Evolutionary conservation across 2,113 vertebrate genomes (phyloP), one percentile per base, ranked within the genome.

Genomic region (Carassius carassius): DNA sequence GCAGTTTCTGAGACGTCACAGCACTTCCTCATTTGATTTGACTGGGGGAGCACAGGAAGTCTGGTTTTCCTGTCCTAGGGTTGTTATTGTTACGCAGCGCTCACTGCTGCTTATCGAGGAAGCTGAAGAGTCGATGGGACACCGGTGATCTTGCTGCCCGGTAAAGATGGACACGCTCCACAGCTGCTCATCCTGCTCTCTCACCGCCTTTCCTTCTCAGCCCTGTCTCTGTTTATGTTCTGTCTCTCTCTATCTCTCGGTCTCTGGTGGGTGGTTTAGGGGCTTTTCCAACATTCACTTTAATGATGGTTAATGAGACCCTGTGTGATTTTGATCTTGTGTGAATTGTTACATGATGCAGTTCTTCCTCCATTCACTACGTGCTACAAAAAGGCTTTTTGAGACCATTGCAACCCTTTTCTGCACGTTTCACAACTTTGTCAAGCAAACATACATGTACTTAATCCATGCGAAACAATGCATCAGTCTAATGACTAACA

Each of bases 11-110:
- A 19, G 70, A 82, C 62, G 67, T 37, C 72, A 79, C 29, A 11
- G 2, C 51, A 83, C 85, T 89, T 90, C 86, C 87, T 87, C 44
- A 54, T 67, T 47, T 47, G 78, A 49, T 86, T 35, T 54, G 9
- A 49, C 75, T 83, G 67, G 74, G 35, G 37, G 62, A 63, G 85
- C 82, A 82, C 82, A 90, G 89, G 87, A 90, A 89, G 84, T 54
- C 76, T 84, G 73, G 75, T 60, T 87, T 85, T 79, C 81, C 85
- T 85, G 83, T 87, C 75, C 23, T 65, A 14, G 29, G 19, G 70
- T 70, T 87, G 84, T 86, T 87, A 84, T 81, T 86, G 74, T 83
- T 82, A 35, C 13, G 17, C 81, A 74, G 75, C 65, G 25, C 75
- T 21, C 17, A n/a, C 49, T 47, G 13, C 13, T 37, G 17, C 32